Percentiles rank a stretch among this genome's conserved stretches.
Evolutionary conservation across 2,888 invertebrate species (phyloP).

Genomic region (Agrotis exclamationis): DNA sequence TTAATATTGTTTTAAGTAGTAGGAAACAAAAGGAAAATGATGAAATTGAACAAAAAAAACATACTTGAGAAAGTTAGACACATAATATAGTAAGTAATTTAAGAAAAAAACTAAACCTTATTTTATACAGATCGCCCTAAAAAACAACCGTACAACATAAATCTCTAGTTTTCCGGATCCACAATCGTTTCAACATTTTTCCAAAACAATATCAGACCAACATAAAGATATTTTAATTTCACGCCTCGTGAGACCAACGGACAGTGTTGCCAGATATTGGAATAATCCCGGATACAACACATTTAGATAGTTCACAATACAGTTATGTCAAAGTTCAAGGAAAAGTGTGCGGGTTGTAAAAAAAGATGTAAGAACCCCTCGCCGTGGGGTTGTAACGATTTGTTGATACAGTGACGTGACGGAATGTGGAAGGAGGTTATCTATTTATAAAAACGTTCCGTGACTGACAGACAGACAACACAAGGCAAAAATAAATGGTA

Average conservation of each 20-base stretch:
- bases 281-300: not conserved
- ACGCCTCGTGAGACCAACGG: slow-evolving; percentile 6
- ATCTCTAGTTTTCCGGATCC: not conserved
- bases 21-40: slow-evolving; percentile 8
- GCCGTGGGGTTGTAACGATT: slow-evolving; percentile 25
- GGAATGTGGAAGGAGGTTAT: not conserved
- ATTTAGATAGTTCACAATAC: slow-evolving; percentile 1
- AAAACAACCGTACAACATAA: not conserved
- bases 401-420: slow-evolving; percentile 5
- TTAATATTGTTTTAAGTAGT: not conserved
- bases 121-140: no score
- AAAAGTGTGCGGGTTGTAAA: not conserved
- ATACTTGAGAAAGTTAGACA: no score
- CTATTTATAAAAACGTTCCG: slow-evolving; percentile 2
- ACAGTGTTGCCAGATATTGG: slow-evolving; percentile 26
- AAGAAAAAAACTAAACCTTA: not conserved
- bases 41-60: not conserved
- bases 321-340: slow-evolving; percentile 38
- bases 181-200: not conserved
- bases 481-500: not conserved
- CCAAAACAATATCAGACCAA: slow-evolving; percentile 5
- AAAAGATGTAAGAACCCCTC: slow-evolving; percentile 6
- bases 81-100: not conserved
- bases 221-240: slow-evolving; percentile 27
- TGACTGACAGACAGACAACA: not conserved